phyloP scores from a whole-genome alignment of 2,888 invertebrate species.

The Tetranychus truncatus region DNA sequence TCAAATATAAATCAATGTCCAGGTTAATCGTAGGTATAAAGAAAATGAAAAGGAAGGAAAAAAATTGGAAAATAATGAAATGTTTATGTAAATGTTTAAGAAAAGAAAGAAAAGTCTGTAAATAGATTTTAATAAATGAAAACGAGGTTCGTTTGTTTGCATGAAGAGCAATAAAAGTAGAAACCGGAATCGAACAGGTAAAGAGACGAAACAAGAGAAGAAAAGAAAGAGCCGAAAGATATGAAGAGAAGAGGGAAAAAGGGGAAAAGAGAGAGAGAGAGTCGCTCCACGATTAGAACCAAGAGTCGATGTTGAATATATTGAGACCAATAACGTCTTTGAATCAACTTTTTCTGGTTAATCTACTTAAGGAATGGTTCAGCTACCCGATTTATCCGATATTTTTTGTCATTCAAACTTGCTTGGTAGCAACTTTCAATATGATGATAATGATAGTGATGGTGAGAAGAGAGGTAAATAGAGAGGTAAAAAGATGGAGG shows the following conservation, averaged over 20 bases:
- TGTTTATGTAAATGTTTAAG: not conserved
- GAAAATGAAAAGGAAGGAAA: not conserved
- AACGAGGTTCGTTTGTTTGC: not conserved
- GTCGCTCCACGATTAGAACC: not conserved
- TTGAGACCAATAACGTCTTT: not conserved
- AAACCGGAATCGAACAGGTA: not conserved
- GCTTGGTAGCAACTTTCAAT: not conserved
- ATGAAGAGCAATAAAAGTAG: not conserved
- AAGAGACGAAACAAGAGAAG: not conserved
- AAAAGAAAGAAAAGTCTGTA: not conserved
- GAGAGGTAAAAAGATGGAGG: conserved; percentile 3
- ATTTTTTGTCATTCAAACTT: not conserved
- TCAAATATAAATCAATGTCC: not conserved
- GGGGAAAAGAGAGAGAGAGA: not conserved
- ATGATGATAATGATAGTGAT: conserved; percentile 3
- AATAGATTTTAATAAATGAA: not conserved
- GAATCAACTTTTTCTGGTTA: not conserved
- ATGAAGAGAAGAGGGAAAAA: not conserved
- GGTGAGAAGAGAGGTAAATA: not conserved
- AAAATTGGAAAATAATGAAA: no score
- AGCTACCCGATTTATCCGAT: not conserved
- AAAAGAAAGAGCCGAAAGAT: not conserved
- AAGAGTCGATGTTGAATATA: not conserved
- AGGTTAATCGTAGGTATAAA: not conserved
- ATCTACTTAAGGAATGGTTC: not conserved